Base-by-base conservation (phyloP, 2,888 invertebrate genomes). In the Microplitis deprimator region DNA sequence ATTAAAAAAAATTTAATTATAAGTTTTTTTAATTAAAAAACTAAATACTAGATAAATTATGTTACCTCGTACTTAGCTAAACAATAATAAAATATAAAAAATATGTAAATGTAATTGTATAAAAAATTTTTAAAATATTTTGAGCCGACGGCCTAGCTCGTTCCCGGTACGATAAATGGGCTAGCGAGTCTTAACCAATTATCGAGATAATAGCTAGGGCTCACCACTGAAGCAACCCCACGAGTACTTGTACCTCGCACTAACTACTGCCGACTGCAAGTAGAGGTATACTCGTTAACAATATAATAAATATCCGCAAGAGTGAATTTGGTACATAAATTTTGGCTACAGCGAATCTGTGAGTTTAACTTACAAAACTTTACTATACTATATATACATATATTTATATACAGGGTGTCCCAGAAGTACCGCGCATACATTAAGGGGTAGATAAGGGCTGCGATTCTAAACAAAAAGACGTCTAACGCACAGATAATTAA, bases 251-350 rank as follows among this genome's bases (percentile, higher is more conserved):
- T 29, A 29, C 29, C 29, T 29, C 29, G 29, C 29, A 29, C 29
- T 29, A 29, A 29, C 29, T 29, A 75, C 75, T 68, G 59, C 62
- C 69, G 50, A 17, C 50, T 50, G 50, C 10, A 50, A 50, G 5
- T 13, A 10, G 50, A 13, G 13, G 72, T 70, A 65, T 65, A 76
- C 71, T 77, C 75, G 71, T 79, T 82, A 79, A 80, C 79, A 77
- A 80, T 82, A 80, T 80, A 78, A 81, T 78, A 77, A 79, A 79
- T 77, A 79, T 81, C 20, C 39, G 77, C 72, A 80, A 79, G 79
- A 82, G 78, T 75, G 75, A 75, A 75, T 76, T 79, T 73, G 70
- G 70, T 80, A 78, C 76, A 76, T 75, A 69, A 73, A 65, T 65
- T 59, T 72, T 71, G 50, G 16, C 17, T 40, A 77, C 29, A 38